Conservation (phyloP, 2,888 invertebrate genomes). For the Phengaris arion region DNA sequence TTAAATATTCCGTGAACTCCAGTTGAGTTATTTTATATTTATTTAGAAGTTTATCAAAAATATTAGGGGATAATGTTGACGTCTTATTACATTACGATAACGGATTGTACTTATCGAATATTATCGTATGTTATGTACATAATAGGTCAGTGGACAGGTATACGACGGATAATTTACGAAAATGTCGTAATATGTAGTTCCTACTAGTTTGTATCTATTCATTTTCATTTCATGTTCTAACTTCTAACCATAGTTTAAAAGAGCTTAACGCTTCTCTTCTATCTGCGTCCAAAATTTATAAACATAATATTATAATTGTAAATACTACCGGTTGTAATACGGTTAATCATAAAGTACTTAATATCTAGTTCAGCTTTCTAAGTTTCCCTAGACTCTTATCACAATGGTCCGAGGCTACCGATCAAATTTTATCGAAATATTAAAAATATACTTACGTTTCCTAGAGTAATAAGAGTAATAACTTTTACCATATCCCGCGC, state of each 20-base stretch:
- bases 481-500: background rate
- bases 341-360: too few relatives aligned
- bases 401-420: too few relatives aligned
- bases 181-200: background rate
- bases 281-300: too few relatives aligned
- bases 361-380: too few relatives aligned
- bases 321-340: too few relatives aligned
- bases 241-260: too few relatives aligned
- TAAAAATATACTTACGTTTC: background rate
- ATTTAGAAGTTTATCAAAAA: slow-evolving; percentile 6
- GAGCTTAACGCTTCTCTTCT: too few relatives aligned
- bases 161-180: background rate
- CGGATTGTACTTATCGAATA: slow-evolving; percentile 18
- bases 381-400: too few relatives aligned
- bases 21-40: background rate
- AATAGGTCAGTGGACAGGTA: slow-evolving; percentile 26
- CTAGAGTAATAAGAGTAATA: background rate
- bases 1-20: background rate
- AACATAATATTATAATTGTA: too few relatives aligned
- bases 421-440: background rate
- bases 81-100: slow-evolving; percentile 23
- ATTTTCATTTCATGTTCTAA: background rate
- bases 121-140: slow-evolving; percentile 9
- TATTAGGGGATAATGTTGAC: slow-evolving; percentile 25
- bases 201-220: background rate